These are phyloP conservation scores for Pristionchus mayeri DNA, from an alignment of 2,888 invertebrate species.

Conservation along the genomic window DNA sequence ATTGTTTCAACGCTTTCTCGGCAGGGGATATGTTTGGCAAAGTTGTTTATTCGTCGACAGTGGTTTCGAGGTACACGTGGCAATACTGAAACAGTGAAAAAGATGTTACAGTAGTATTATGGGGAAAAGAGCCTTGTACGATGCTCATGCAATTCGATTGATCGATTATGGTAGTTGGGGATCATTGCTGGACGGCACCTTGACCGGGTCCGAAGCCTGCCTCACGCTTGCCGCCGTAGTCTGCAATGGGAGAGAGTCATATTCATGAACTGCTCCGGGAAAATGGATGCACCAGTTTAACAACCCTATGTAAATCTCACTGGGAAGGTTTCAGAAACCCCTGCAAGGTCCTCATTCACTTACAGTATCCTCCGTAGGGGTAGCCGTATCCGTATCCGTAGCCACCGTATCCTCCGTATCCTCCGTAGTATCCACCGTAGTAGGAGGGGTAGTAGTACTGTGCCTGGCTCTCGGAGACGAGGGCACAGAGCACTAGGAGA, in stretches of 20 bases:
- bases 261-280: too few species aligned
- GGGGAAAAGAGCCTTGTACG: neutral
- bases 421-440: constrained; percentile 46
- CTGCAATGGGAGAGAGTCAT: neutral
- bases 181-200: neutral
- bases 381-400: constrained; percentile 50
- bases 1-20: too few species aligned
- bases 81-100: constrained; percentile 12
- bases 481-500: constrained; percentile 55
- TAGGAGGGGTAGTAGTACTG: constrained; percentile 53
- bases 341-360: neutral
- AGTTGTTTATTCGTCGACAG: too few species aligned
- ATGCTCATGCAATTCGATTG: neutral
- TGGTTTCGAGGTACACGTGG: neutral
- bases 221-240: constrained; percentile 54
- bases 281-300: too few species aligned
- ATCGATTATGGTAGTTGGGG: neutral
- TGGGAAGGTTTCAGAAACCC: too few species aligned
- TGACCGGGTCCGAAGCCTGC: constrained; percentile 55
- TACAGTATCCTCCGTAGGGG: constrained; percentile 31
- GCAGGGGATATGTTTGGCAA: neutral
- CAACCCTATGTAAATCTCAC: too few species aligned
- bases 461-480: constrained; percentile 54
- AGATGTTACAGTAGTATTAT: neutral
- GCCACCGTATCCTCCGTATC: constrained; percentile 53